Base-by-base conservation (phyloP, 2,113 vertebrate genomes). In the Seriola rivoliana region DNA sequence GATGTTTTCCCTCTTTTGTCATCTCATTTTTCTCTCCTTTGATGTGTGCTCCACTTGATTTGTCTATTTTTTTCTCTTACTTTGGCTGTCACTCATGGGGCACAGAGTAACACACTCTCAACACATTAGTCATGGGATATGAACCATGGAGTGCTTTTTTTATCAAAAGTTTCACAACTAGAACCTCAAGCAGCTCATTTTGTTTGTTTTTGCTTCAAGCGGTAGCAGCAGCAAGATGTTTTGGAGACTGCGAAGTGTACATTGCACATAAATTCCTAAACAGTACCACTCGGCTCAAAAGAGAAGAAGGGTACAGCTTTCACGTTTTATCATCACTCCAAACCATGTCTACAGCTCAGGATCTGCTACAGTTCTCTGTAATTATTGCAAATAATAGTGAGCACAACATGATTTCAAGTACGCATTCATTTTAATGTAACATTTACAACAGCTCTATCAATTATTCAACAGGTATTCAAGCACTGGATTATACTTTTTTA, bases 1-100 rank as follows among this genome's bases (percentile, higher is more conserved):
- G 95, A 96, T 96, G 95, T 91, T 94, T 93, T 91, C 87, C 85
- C 83, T 86, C 85, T 88, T 91, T 89, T 93, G 90, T 89, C 92
- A 85, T 90, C 85, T 90, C 80, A 85, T 92, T 91, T 89, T 84
- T 94, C 77, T 86, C 74, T 40, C 48, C 67, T 89, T 82, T 91
- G 90, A 92, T 91, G 57, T 85, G 82, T 85, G 76, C 78, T 82
- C 77, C 73, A 70, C 66, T 90, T 91, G 85, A 92, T 91, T 89
- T 85, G 84, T 91, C 80, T 88, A 80, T 74, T 86, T 75, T 57
- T 89, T 72, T 34, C 34, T 81, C 79, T 42, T 78, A 84, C 75
- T 90, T 87, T 82, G 78, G 46, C 87, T 91, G 89, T 91, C 91
- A 92, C 77, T 92, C 90, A 92, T 5, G 6, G 84, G 62, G 29